These are phyloP conservation scores for Phalacrocorax aristotelis DNA, from an alignment of 2,113 vertebrate genomes.

Conservation along the genomic window DNA sequence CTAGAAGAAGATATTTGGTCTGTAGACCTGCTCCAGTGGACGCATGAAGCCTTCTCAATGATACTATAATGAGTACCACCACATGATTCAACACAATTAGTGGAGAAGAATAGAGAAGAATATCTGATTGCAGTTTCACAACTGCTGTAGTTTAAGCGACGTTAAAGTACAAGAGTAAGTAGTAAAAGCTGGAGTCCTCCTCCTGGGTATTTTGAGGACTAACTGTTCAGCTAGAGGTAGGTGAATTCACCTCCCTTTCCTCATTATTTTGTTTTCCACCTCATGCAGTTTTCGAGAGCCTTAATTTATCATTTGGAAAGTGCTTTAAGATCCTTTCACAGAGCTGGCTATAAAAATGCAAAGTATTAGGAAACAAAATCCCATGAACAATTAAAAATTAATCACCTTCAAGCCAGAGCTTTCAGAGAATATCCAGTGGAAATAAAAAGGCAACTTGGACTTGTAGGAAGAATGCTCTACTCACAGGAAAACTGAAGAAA, in stretches of 20 bases:
- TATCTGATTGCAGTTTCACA: background rate
- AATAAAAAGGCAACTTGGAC: background rate
- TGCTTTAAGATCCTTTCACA: background rate
- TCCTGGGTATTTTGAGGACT: background rate
- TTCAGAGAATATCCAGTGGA: background rate
- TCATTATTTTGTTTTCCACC: background rate
- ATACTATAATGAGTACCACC: background rate
- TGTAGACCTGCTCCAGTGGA: background rate
- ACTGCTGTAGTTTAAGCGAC: background rate
- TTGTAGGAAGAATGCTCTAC: background rate
- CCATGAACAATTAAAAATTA: conserved; percentile 6
- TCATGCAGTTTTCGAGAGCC: background rate
- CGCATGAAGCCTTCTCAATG: background rate
- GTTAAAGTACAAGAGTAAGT: background rate
- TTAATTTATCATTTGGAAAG: conserved; percentile 20
- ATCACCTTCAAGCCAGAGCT: background rate
- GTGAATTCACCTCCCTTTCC: background rate
- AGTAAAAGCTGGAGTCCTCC: background rate
- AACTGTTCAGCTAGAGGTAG: background rate
- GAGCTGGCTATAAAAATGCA: background rate
- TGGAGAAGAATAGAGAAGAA: background rate
- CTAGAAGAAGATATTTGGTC: background rate
- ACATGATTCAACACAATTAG: background rate
- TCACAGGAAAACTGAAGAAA: background rate
- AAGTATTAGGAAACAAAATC: conserved; percentile 16